A percentile compares a stretch with the other conserved stretches of the same genome.
Conservation (phyloP, 2,888 invertebrate species). For the Drosophila picticornis region DNA sequence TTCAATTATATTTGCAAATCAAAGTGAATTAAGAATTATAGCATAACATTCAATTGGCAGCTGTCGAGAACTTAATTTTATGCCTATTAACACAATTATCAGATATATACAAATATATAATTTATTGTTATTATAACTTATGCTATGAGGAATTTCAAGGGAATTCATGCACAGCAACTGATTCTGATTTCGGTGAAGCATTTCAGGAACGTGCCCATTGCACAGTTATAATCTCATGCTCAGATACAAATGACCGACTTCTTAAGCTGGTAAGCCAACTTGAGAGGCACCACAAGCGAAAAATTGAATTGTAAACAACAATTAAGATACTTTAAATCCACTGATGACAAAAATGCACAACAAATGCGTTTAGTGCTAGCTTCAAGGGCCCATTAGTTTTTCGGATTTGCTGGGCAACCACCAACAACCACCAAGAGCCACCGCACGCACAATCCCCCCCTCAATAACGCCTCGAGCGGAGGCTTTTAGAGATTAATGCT, state of each 20-base stretch:
- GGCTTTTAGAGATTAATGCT: conserved; percentile 57
- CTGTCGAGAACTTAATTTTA: background rate
- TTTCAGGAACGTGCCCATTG: conserved; percentile 8
- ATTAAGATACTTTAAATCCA: conserved; percentile 52
- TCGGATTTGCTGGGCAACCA: conserved; percentile 36
- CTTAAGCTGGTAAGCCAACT: conserved; percentile 47
- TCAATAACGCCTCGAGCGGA: background rate
- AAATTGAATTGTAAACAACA: conserved; percentile 73
- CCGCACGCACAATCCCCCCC: conserved; percentile 6
- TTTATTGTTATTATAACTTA: background rate
- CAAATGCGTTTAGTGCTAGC: conserved; percentile 49
- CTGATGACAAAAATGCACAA: conserved; percentile 49
- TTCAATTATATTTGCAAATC: background rate
- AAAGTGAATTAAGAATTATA: no score
- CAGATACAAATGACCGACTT: conserved; percentile 18
- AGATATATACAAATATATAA: background rate
- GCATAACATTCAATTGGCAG: background rate
- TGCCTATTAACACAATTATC: background rate
- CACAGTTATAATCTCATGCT: conserved; percentile 13
- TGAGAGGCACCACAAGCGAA: background rate
- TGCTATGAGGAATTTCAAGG: background rate
- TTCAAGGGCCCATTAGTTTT: conserved; percentile 45
- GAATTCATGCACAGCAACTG: background rate
- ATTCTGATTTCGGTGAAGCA: background rate
- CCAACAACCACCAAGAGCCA: conserved; percentile 35